These are phyloP conservation scores for Hemicordylus capensis DNA, from an alignment of 2,113 vertebrate species.

Conservation along the genomic window DNA sequence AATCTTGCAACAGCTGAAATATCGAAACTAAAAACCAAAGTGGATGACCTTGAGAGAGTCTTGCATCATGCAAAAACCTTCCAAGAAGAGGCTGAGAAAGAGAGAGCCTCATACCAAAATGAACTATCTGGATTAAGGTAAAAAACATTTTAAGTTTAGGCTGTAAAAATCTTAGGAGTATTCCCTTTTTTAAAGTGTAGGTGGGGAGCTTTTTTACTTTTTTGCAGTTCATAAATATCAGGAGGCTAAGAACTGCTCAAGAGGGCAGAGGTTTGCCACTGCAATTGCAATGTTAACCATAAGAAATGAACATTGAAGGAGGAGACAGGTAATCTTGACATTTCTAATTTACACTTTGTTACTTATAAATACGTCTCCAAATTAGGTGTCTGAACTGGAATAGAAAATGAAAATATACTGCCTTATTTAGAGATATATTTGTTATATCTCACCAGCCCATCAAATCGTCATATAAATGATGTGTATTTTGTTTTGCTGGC, in stretches of 20 bases:
- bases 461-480: not conserved
- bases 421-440: not conserved
- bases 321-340: not conserved
- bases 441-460: not conserved
- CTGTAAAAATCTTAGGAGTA: not conserved
- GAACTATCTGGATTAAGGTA: constrained; percentile 77
- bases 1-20: constrained; percentile 66
- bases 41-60: constrained; percentile 74
- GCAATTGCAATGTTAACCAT: not conserved
- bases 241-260: not conserved
- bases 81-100: constrained; percentile 65
- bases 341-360: not conserved
- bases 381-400: not conserved
- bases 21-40: constrained; percentile 65
- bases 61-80: constrained; percentile 67
- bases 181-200: not conserved
- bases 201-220: not conserved
- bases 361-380: not conserved
- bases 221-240: not conserved
- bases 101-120: constrained; percentile 65
- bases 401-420: not conserved
- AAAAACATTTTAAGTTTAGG: constrained; percentile 1
- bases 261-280: not conserved
- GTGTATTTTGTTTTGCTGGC: not conserved
- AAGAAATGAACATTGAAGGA: not conserved